Evolutionary conservation across 2,797 vertebrate species (phyloP), one percentile per base, ranked within the genome.

Genomic region (Enteromius viviparus): DNA sequence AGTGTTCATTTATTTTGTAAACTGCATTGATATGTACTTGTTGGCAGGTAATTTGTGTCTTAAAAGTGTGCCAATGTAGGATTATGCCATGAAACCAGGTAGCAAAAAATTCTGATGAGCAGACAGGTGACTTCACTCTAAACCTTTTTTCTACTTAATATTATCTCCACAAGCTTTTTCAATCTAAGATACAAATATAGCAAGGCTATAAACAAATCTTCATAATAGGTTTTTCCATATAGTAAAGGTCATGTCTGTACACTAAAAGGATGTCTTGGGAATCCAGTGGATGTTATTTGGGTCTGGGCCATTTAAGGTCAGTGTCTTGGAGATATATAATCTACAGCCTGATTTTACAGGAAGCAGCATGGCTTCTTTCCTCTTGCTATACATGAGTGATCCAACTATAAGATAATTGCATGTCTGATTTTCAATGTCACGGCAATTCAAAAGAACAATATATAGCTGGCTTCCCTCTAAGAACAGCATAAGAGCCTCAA

Each of bases 261-360:
- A 45, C 17, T 70, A 19, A 58, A 29, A 42, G 19, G 5, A 29
- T 15, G 6, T 42, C 17, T 45, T 60, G 53, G 23, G 23, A 65
- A 72, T 37, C 21, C 21, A 74, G 45, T 29, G 51, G 55, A 42
- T 66, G 71, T 53, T 40, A 37, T 65, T 82, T 53, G 19, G 15
- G 11, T n/a, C 37, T 32, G 49, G 7, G 37, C 34, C 53, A 62
- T 37, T 64, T 78, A 7, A 47, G 40, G 53, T 62, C 69, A 23
- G 6, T 51, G 32, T 51, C 32, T 37, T 65, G 45, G 40, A 10
- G 21, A 47, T 23, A 32, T 49, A 34, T 72, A 64, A 81, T 81
- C 19, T 81, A 81, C 40, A n/a, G 32, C n/a, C 55, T 74, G 80
- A 74, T 81, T 74, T 71, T 49, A 47, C 29, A 65, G 45, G 15